phyloP scores from a whole-genome alignment of 2,888 invertebrate species.

The Tipula lateralis region DNA sequence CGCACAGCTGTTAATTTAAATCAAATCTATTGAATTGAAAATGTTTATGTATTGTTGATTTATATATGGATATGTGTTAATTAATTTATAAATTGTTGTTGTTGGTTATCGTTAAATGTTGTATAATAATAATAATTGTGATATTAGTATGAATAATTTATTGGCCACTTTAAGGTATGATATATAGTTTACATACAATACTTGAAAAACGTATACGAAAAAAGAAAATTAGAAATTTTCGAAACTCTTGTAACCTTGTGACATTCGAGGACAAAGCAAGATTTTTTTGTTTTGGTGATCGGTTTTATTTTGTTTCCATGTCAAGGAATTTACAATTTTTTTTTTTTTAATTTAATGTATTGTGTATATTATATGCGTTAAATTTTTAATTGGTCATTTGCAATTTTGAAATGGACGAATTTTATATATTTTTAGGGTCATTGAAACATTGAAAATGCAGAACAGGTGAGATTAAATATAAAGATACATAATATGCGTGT shows the following conservation, averaged over 20 bases:
- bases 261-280: conserved; percentile 28
- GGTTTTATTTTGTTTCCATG: conserved; percentile 26
- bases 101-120: background rate
- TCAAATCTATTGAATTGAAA: background rate
- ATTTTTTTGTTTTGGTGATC: conserved; percentile 26
- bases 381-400: background rate
- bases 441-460: conserved; percentile 29
- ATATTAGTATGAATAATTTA: conserved; percentile 24
- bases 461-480: conserved; percentile 12
- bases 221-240: conserved; percentile 28
- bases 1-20: background rate
- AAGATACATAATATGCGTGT: background rate
- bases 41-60: background rate
- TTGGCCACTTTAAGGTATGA: conserved; percentile 3
- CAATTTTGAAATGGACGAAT: conserved; percentile 26
- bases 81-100: background rate
- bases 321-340: conserved; percentile 26
- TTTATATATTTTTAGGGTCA: conserved; percentile 28
- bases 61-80: background rate
- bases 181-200: background rate
- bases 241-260: background rate
- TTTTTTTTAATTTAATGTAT: background rate
- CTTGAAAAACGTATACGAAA: background rate
- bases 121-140: background rate
- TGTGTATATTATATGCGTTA: background rate